These are phyloP conservation scores for Dromaius novaehollandiae DNA, from an alignment of 2,113 vertebrate species.

Conservation along the genomic window DNA sequence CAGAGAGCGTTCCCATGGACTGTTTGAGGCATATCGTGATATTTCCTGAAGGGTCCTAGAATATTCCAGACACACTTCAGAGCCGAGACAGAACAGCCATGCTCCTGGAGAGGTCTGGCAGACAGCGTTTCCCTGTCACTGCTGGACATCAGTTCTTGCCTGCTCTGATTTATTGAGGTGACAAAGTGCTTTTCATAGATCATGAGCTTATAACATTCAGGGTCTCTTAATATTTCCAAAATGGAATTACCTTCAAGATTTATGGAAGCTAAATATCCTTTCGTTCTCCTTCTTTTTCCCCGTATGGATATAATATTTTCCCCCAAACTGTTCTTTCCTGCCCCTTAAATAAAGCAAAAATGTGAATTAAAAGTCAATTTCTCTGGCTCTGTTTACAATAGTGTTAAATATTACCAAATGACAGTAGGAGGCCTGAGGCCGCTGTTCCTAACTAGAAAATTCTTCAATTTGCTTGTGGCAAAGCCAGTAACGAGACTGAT, in stretches of 20 bases:
- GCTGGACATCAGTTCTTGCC: conserved; percentile 1
- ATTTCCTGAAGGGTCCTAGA: conserved; percentile 25
- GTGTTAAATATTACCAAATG: neutral
- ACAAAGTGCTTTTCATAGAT: neutral
- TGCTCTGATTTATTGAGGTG: conserved; percentile 43
- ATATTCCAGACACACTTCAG: neutral
- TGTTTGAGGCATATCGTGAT: conserved; percentile 11
- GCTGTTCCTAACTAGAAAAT: neutral
- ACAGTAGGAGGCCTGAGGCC: neutral
- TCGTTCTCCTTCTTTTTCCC: neutral
- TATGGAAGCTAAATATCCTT: conserved; percentile 9
- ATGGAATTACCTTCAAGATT: neutral
- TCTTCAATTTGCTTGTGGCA: neutral
- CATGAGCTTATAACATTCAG: neutral
- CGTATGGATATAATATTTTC: neutral
- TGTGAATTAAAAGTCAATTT: neutral
- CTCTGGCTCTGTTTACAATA: neutral
- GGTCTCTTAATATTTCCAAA: conserved; percentile 39
- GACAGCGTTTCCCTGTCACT: neutral
- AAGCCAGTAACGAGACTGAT: neutral
- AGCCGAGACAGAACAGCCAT: neutral
- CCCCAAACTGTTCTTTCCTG: neutral
- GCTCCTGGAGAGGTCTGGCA: conserved; percentile 49
- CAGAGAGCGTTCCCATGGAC: conserved; percentile 49
- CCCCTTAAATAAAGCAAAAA: neutral